These are phyloP conservation scores for Falco naumanni DNA, from an alignment of 2,797 vertebrate genomes.

Conservation along the genomic window DNA sequence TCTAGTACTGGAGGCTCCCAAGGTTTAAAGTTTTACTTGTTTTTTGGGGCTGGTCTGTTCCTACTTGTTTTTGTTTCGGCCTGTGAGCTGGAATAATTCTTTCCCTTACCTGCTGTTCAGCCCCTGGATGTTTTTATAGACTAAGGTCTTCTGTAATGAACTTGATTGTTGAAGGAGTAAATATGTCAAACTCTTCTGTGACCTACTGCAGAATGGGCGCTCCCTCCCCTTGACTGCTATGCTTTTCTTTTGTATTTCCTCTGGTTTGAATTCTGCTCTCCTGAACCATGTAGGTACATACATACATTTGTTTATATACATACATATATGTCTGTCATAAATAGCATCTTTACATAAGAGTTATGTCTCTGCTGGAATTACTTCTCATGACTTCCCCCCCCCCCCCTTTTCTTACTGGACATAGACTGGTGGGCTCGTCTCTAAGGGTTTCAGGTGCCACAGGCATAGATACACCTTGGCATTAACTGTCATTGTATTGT, in stretches of 20 bases:
- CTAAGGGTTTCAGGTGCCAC: background rate
- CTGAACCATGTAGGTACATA: background rate
- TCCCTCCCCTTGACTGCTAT: fast-evolving
- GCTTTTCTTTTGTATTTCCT: background rate
- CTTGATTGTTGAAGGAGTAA: background rate
- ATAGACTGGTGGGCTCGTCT: background rate
- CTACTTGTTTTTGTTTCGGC: background rate
- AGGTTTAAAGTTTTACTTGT: background rate
- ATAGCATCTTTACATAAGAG: background rate
- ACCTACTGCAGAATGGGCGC: background rate
- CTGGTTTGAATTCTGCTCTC: background rate
- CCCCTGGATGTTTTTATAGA: background rate
- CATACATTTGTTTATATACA: background rate
- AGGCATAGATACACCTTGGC: background rate
- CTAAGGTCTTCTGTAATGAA: background rate
- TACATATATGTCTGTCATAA: background rate
- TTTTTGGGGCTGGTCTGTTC: background rate
- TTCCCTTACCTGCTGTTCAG: background rate
- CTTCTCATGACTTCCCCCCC: background rate
- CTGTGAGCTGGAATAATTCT: background rate
- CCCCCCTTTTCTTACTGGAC: background rate
- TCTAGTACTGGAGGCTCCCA: background rate
- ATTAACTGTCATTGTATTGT: background rate
- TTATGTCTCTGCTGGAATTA: background rate
- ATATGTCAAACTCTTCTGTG: background rate